Conservation (phyloP, 2,797 vertebrate genomes). For the Stomatorhinus walkeri region DNA sequence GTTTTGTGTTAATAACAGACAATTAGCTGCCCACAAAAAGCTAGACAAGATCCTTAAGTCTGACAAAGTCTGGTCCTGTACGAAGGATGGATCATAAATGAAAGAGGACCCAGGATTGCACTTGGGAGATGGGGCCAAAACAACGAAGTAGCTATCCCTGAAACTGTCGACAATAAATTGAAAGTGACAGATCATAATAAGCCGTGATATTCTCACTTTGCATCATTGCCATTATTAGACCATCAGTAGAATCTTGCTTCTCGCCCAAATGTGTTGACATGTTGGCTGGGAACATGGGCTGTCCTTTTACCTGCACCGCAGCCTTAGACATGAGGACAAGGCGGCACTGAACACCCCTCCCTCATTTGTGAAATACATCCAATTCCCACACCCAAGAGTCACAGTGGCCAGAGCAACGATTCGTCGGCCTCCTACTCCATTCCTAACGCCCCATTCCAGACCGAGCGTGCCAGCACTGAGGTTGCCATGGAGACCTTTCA, state of each 20-base stretch:
- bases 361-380: background rate
- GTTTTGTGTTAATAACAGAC: background rate
- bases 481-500: conserved; percentile 14
- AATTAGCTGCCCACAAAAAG: conserved; percentile 7
- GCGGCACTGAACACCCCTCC: background rate
- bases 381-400: background rate
- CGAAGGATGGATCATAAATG: background rate
- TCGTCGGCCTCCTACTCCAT: background rate
- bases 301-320: background rate
- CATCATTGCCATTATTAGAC: background rate
- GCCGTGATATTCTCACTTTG: background rate
- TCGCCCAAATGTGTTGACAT: background rate
- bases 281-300: background rate
- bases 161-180: background rate
- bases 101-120: background rate
- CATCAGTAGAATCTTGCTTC: background rate
- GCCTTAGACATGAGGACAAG: background rate
- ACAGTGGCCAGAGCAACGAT: background rate
- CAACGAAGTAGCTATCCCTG: background rate
- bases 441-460: background rate
- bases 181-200: background rate
- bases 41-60: background rate
- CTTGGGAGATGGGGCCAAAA: background rate
- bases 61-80: background rate
- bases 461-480: background rate